Base-by-base conservation (phyloP, 2,888 invertebrate species). In the Clepsis dumicolana region DNA sequence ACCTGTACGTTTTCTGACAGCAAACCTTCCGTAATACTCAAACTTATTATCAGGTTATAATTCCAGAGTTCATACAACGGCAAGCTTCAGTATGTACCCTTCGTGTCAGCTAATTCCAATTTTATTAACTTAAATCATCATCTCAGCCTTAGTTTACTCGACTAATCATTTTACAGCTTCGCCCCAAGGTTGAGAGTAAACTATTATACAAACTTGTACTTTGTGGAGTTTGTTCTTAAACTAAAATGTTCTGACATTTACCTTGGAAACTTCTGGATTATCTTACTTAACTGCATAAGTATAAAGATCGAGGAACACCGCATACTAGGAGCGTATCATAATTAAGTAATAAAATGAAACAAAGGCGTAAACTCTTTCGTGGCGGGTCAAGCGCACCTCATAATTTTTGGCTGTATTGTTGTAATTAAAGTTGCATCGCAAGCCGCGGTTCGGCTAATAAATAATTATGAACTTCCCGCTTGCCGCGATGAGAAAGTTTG, bases 401-500 rank as follows among this genome's bases (percentile, higher is more conserved):
- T 25, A 79, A 80, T 83, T 85, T 86, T 82, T 77, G 79, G 79
- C 86, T 85, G 84, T 86, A 88, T 84, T 84, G 82, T 88, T 89
- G 87, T 83, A 88, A 88, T 90, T 89, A 88, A 86, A 88, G 86
- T 83, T 77, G 80, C 77, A 80, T 76, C 76, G 78, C 79, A 78
- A 81, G 80, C 82, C 77, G 73, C 73, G 81, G 77, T 77, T 82
- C 75, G 80, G 80, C 76, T 80, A 85, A 86, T 87, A 89, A 89
- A 90, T 88, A 90, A 90, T 90, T 87, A 89, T 79, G 80, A 85
- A 87, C 84, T 87, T 80, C 85, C 85, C 82, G 81, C 82, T 83
- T 81, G 80, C 73, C 77, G 77, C 77, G 81, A 90, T 87, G 88
- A 84, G 87, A 83, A 89, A 92, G 90, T 80, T 91, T 89, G 61